Base-by-base conservation (phyloP, 2,888 invertebrate genomes). In the Unio pictorum region DNA sequence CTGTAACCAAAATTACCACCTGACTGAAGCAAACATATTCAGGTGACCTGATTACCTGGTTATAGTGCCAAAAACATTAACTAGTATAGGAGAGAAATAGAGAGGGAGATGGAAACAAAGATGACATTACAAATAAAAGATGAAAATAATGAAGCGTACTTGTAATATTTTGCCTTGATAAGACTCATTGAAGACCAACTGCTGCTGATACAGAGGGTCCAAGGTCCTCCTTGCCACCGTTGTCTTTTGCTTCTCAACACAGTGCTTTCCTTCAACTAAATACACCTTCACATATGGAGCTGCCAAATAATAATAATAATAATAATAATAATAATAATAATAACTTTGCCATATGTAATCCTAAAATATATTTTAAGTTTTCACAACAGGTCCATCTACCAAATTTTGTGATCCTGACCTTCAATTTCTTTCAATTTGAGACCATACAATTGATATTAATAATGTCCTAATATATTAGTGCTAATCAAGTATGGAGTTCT, bases 231-330 rank as follows among this genome's bases (percentile, higher is more conserved):
- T 93, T 64, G 98, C 97, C 58, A 96, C 95, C 73, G 94, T 93
- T 26, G 99, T 99, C 92, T 99, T 99, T 85, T 97, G 96, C 92
- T 99, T 99, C 82, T 98, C 97, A 87, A 98, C 94, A 91, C 98
- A 99, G 84, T 95, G 95, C 91, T 99, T 99, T 67, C 98, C 99
- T 89, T 95, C 97, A 85, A 99, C 97, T 83, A 99, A 92, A 91
- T 99, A 99, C 67, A 99, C 97, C 92, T 99, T 99, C 26, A 99
- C 98, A 91, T 99, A 99, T 60, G 99, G 97, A 84, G 99, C 99
- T 92, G 91, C 55, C 87, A 85, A 61, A 71, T 30, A 62, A 23
- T 18, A 28, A 26, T 34, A 34, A 30, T 26, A n/a, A 62, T 62
- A n/a, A n/a, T n/a, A 28, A 8, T 15, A 26, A 26, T 18, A 34